A percentile compares a stretch with the other conserved stretches of the same genome.
phyloP scores from a whole-genome alignment of 2,888 invertebrate genomes.

The Macrophya annulata region DNA sequence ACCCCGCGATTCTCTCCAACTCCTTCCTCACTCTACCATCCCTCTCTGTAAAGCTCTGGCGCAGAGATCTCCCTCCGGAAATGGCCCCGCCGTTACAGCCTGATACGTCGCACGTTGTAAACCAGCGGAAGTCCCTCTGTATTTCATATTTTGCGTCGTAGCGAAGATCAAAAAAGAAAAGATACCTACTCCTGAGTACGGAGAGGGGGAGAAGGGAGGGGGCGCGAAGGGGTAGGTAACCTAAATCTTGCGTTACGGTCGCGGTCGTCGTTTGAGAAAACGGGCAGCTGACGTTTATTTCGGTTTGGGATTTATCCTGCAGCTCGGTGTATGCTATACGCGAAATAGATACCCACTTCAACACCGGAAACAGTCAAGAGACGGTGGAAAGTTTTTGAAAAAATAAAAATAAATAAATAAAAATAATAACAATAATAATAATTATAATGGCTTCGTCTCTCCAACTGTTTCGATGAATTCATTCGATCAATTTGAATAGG shows the following conservation, averaged over 20 bases:
- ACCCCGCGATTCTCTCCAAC: not conserved
- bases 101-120: constrained; percentile 57
- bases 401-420: not conserved
- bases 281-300: constrained; percentile 46
- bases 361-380: not conserved
- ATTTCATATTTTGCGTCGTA: constrained; percentile 56
- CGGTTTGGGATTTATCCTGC: constrained; percentile 33
- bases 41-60: not conserved
- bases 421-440: too few relatives aligned
- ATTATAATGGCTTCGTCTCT: not conserved
- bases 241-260: constrained; percentile 48
- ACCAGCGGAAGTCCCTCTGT: constrained; percentile 56
- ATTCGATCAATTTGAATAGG: not conserved
- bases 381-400: not conserved
- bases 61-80: constrained; percentile 47
- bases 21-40: not conserved
- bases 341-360: not conserved
- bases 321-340: not conserved
- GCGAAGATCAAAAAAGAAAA: constrained; percentile 39
- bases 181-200: not conserved
- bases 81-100: constrained; percentile 50
- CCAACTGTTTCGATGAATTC: not conserved
- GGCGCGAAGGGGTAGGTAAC: constrained; percentile 25
- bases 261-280: constrained; percentile 43
- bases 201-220: not conserved